phyloP scores from a whole-genome alignment of 2,888 invertebrate genomes.

The Synergus laeviventris region DNA sequence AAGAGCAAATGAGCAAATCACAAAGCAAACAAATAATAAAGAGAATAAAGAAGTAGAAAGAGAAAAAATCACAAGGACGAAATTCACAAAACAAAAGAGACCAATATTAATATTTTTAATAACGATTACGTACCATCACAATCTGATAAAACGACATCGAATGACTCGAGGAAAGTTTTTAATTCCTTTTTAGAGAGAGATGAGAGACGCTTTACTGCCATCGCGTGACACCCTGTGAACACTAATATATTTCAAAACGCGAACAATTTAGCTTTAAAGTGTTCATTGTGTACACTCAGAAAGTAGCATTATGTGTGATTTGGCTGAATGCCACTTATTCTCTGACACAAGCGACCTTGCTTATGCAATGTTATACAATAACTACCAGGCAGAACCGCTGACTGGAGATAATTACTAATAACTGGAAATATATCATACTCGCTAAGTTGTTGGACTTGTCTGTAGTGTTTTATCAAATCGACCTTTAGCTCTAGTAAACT shows the following conservation, averaged over 20 bases:
- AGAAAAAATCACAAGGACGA: not conserved
- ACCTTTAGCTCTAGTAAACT: not conserved
- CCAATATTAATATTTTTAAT: not conserved
- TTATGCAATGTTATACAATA: conserved; percentile 45
- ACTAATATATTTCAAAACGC: conserved; percentile 6
- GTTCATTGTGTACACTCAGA: not conserved
- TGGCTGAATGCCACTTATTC: conserved; percentile 29
- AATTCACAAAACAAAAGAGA: not conserved
- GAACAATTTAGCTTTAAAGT: conserved; percentile 1
- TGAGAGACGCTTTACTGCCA: conserved; percentile 78
- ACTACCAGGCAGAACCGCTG: conserved; percentile 21
- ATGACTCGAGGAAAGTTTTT: conserved; percentile 82
- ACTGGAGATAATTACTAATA: conserved; percentile 10
- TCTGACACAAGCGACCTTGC: conserved; percentile 43
- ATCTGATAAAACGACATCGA: conserved; percentile 90
- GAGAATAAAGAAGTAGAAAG: not conserved
- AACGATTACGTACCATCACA: conserved; percentile 85
- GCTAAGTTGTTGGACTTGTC: not conserved
- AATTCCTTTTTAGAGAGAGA: conserved; percentile 80
- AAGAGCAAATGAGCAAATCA: not conserved
- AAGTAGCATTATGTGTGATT: conserved; percentile 12
- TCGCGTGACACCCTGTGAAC: conserved; percentile 44
- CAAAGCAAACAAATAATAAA: not conserved
- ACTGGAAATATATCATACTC: not conserved
- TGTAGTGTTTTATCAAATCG: not conserved